Base-by-base conservation (phyloP, 2,888 invertebrate species). In the Lucinisca nassula region DNA sequence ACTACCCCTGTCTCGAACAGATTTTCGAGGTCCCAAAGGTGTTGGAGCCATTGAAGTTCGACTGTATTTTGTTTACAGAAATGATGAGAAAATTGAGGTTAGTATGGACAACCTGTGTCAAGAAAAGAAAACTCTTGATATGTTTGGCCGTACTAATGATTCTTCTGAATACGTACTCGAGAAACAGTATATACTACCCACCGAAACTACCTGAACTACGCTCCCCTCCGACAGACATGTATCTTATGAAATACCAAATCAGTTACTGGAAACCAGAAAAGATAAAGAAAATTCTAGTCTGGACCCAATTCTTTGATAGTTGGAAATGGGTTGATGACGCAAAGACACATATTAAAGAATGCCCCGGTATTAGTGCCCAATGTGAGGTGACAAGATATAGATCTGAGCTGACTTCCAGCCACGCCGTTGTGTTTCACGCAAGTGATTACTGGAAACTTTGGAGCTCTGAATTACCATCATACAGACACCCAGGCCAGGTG, bases 391-490 rank as follows among this genome's bases (percentile, higher is more conserved):
- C 92, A 32, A 79, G 79, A 70, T 91, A 93, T 85, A 84, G 84
- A 27, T 70, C 84, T 10, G 40, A 90, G 61, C 35, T 93, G 35
- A 72, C 79, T 17, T 40, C 88, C 21, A 89, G 89, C 32, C 93
- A 93, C 78, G 93, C 92, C 0, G 89, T 94, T 0, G 75, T 94
- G n/a, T 93, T 94, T 76, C 94, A 94, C 58, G 79, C 92, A 49
- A 89, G 84, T 75, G 92, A 92, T 55, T 88, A 91, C 17, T 91
- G 92, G 91, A 86, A 79, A 61, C 35, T 85, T 51, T 58, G 61
- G 17, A 61, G 74, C 55, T 55, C 75, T 21, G 77, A 86, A n/a
- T 73, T 93, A 84, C 94, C 94, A 14, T 32, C 73, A 17, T 61
- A 37, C 8, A 79, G 93, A 37, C 72, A 82, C 8, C 90, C 92